Conservation (phyloP, 2,888 invertebrate species). For the Cryptocephalus moraei region DNA sequence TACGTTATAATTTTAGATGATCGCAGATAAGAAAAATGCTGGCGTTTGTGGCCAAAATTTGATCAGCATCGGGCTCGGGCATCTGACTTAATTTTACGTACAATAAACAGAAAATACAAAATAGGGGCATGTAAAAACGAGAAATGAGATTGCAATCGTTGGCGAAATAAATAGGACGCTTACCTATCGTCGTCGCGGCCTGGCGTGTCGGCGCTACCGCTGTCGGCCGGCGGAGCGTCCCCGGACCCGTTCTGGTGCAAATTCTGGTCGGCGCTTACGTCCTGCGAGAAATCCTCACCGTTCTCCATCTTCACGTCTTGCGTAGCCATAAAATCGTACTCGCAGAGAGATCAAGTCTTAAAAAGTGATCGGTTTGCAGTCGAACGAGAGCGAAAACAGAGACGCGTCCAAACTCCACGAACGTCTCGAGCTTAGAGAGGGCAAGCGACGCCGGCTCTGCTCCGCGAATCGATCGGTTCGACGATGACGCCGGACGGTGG, state of each 20-base stretch:
- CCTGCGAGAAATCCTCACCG: conserved; percentile 72
- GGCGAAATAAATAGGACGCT: conserved; percentile 16
- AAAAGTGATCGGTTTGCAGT: not conserved
- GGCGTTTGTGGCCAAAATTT: conserved; percentile 1
- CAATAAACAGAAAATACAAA: not conserved
- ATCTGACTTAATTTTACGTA: not conserved
- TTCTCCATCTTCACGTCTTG: conserved; percentile 63
- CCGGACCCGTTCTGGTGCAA: conserved; percentile 45
- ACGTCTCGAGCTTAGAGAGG: no score
- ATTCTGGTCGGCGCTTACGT: conserved; percentile 55
- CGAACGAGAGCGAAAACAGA: no score
- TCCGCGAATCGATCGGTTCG: no score
- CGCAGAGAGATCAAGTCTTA: not conserved
- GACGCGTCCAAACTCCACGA: no score
- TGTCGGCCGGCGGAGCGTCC: conserved; percentile 54
- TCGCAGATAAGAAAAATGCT: conserved; percentile 17
- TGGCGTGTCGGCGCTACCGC: conserved; percentile 64
- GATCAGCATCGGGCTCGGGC: not conserved
- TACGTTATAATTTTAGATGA: conserved; percentile 20
- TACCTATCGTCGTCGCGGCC: conserved; percentile 78
- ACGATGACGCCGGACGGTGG: no score
- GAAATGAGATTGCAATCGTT: no score
- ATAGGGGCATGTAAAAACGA: not conserved
- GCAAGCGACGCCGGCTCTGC: no score
- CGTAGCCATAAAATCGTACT: conserved; percentile 40